Conservation (phyloP, 2,888 invertebrate species). For the Gastracanthus pulcherrimus region DNA sequence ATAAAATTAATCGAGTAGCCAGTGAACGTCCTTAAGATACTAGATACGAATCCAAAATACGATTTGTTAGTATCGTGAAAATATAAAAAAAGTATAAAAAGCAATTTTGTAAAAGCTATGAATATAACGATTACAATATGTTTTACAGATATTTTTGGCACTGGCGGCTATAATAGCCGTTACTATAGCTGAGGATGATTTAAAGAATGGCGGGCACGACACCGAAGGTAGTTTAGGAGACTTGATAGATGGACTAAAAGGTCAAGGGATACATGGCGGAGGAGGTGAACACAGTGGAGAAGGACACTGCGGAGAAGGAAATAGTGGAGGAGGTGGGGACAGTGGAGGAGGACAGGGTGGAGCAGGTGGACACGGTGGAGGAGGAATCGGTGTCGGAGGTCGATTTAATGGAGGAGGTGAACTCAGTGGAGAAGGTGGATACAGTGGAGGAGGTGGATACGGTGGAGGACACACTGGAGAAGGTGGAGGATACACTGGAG, state of each 20-base stretch:
- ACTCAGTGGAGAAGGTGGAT: background rate
- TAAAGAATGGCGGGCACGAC: background rate
- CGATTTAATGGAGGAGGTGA: background rate
- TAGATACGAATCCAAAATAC: too few relatives aligned
- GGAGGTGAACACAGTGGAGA: background rate
- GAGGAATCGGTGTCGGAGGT: background rate
- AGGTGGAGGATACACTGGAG: too few relatives aligned
- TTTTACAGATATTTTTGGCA: background rate
- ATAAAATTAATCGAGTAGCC: too few relatives aligned
- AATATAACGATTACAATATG: too few relatives aligned
- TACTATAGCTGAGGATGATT: background rate
- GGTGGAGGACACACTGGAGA: too few relatives aligned
- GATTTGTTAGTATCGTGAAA: too few relatives aligned
- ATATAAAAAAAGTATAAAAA: too few relatives aligned
- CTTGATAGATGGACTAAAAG: background rate
- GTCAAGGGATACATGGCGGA: background rate
- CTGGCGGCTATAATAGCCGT: background rate
- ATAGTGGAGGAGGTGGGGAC: background rate
- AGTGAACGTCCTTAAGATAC: too few relatives aligned
- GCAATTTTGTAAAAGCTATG: background rate
- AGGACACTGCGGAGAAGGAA: background rate
- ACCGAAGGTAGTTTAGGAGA: too few relatives aligned
- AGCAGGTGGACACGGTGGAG: background rate
- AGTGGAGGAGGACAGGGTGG: background rate
- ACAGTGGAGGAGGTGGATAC: background rate